Evolutionary conservation across 2,113 vertebrate genomes (phyloP), one percentile per base, ranked within the genome.

Genomic region (Ictalurus furcatus): DNA sequence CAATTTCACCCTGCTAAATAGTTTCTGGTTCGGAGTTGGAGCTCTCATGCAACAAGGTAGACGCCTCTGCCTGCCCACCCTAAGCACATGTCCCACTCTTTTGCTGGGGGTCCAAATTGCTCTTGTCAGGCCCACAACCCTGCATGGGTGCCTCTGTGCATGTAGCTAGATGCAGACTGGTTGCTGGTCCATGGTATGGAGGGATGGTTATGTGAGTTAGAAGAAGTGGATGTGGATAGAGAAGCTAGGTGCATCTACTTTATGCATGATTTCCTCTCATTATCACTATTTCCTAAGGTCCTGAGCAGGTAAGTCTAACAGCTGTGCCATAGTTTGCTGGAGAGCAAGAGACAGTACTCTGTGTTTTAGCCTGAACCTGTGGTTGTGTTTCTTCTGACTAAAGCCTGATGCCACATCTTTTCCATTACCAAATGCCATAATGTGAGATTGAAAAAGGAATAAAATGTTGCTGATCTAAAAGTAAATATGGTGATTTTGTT

Each of bases 11-110:
- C 98, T 99, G 96, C 97, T 99, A 97, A 99, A 99, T 98, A 99
- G 98, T 98, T 99, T 99, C 98, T 99, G 98, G 98, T 99, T 99
- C 97, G 98, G 98, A 97, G 98, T 99, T 98, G 98, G 98, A 99
- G 98, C 98, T 98, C 98, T 99, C 98, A 99, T 99, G 98, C 98
- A 98, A 97, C 98, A 99, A 99, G 98, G 98, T 99, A 99, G 97
- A 99, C 97, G 98, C 97, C 95, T 97, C 97, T 97, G 97, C 97
- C 97, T 98, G 96, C 95, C 96, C 93, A 96, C 95, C 92, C 93
- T 91, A 96, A 95, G 96, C 94, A 93, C 95, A 97, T 95, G 94
- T 98, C 98, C 98, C 98, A 99, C 98, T 97, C 95, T 96, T 98
- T 98, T 98, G 95, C 97, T 98, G 98, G 97, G 97, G 96, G 96